Conservation (phyloP, 2,888 invertebrate species). For the Theodoxus fluviatilis region DNA sequence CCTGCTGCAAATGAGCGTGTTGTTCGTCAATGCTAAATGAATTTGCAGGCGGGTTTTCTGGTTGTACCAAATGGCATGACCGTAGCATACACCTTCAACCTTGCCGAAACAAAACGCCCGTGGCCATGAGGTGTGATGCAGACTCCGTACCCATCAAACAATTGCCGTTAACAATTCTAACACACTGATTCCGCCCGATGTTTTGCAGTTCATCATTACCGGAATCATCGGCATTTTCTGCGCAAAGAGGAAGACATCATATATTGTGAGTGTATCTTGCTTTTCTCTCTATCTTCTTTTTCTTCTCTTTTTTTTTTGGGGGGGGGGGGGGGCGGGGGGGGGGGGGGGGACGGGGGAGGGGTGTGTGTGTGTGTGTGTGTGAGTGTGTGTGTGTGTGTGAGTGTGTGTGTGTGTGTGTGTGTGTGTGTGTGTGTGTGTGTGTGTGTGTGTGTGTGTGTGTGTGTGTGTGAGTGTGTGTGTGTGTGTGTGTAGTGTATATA, state of each 20-base stretch:
- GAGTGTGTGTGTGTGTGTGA: constrained; percentile 17
- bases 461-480: constrained; percentile 20
- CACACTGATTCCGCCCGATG: no score
- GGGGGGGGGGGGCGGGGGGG: background rate
- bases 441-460: constrained; percentile 10
- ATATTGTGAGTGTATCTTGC: constrained; percentile 40
- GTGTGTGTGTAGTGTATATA: constrained; percentile 8
- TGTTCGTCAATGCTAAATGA: no score
- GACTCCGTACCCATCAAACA: no score
- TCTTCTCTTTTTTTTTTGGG: background rate
- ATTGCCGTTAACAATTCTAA: background rate
- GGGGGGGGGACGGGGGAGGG: background rate
- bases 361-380: constrained; percentile 22
- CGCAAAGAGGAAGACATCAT: constrained; percentile 60
- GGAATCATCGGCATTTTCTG: constrained; percentile 61
- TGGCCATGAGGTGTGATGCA: no score
- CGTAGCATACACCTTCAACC: no score
- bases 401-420: constrained; percentile 16
- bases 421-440: background rate
- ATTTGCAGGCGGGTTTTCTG: no score
- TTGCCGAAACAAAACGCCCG: no score
- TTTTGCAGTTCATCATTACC: constrained; percentile 62
- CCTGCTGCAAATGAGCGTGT: no score
- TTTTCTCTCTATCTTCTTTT: background rate
- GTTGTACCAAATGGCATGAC: no score